A percentile compares a stretch with the other conserved stretches of the same genome.
These are phyloP conservation scores for Notechis scutatus DNA, from an alignment of 2,113 vertebrate genomes.

Conservation along the genomic window DNA sequence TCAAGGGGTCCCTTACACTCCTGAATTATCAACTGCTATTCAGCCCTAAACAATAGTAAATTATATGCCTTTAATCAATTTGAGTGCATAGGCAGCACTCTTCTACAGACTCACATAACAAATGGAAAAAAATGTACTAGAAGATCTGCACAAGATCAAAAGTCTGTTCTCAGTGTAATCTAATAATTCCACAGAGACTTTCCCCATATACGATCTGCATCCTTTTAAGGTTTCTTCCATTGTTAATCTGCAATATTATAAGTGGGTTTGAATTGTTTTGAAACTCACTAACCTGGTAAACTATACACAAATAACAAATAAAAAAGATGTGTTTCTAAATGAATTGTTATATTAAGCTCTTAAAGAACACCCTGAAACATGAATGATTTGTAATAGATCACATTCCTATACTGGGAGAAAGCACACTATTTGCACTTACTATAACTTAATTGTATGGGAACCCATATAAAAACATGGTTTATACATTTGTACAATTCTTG, in stretches of 20 bases:
- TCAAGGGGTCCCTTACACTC: neutral
- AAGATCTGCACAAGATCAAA: slow-evolving; percentile 14
- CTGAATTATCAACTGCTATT: neutral
- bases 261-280: slow-evolving; percentile 2
- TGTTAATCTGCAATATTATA: slow-evolving; percentile 31
- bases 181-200: neutral
- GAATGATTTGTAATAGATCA: neutral
- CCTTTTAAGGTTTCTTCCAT: slow-evolving; percentile 13
- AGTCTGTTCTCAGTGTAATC: neutral
- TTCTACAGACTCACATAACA: neutral
- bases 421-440: neutral
- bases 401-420: neutral
- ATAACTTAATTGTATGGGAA: neutral
- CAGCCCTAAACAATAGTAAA: slow-evolving; percentile 31
- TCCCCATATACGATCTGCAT: slow-evolving; percentile 17
- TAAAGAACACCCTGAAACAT: neutral
- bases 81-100: slow-evolving; percentile 3
- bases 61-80: slow-evolving; percentile 18
- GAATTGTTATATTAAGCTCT: neutral
- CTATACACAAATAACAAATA: neutral
- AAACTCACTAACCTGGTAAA: neutral
- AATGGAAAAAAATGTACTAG: neutral
- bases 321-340: neutral
- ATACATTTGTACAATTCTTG: neutral
- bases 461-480: neutral